Evolutionary conservation across 1,140 invertebrate species (phyloP).

Genomic region (Drosophila chauvacae): DNA sequence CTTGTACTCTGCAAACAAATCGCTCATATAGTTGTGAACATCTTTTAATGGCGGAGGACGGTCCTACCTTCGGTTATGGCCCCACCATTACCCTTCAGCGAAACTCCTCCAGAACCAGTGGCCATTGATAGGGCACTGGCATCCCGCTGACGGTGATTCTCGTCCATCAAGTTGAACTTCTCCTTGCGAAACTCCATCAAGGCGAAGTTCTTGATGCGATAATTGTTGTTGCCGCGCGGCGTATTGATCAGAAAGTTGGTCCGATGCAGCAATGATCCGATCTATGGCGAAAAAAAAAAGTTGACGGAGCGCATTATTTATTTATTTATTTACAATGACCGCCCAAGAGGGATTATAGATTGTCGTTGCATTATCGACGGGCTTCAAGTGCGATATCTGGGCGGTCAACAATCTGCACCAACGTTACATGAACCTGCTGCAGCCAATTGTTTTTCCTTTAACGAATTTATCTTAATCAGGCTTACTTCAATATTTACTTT

Average conservation of each 20-base stretch:
- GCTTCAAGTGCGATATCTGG: background rate
- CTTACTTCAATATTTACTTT: background rate
- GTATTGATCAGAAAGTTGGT: slow-evolving; percentile 74
- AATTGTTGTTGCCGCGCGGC: slow-evolving; percentile 53
- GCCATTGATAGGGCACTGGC: background rate
- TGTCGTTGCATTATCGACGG: background rate
- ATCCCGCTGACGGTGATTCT: slow-evolving; percentile 45
- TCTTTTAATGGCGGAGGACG: too few species aligned
- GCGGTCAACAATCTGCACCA: background rate
- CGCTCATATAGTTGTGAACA: background rate
- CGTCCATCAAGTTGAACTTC: slow-evolving; percentile 65
- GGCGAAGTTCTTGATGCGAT: slow-evolving; percentile 58
- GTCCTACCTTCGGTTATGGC: slow-evolving; percentile 53
- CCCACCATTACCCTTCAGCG: slow-evolving; percentile 8
- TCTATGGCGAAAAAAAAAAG: slow-evolving; percentile 31
- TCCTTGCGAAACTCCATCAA: slow-evolving; percentile 69
- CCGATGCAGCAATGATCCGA: slow-evolving; percentile 64
- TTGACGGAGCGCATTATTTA: slow-evolving; percentile 11
- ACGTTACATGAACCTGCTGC: background rate
- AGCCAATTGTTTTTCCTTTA: background rate
- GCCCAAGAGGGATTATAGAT: background rate
- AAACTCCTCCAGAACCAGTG: slow-evolving; percentile 19
- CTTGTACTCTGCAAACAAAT: slow-evolving; percentile 32
- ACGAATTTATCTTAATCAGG: background rate
- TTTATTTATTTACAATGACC: slow-evolving; percentile 8